These are phyloP conservation scores for Petroica traversi DNA, from an alignment of 2,113 vertebrate species.

Conservation along the genomic window DNA sequence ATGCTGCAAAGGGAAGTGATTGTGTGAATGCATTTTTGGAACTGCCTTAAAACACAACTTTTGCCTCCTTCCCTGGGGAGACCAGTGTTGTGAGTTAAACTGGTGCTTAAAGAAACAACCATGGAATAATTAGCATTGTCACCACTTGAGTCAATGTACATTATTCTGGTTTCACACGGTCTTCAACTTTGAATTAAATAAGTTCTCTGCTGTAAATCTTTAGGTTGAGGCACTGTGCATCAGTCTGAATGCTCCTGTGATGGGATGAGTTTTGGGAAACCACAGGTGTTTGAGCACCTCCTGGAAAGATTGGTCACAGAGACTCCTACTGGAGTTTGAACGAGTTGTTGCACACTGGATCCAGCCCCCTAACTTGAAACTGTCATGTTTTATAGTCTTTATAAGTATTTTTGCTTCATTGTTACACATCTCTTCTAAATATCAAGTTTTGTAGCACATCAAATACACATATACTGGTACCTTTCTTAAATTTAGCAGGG, in stretches of 20 bases:
- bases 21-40: neutral
- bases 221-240: neutral
- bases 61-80: neutral
- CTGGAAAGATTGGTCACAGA: neutral
- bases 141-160: neutral
- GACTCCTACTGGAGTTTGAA: neutral
- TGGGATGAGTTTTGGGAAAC: neutral
- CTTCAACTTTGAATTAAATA: neutral
- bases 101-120: neutral
- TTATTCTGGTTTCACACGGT: neutral
- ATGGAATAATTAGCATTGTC: neutral
- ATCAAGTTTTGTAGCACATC: neutral
- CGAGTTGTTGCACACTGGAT: neutral
- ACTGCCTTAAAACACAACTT: neutral
- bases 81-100: neutral
- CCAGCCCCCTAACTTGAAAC: neutral
- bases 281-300: neutral
- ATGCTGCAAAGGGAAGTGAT: neutral
- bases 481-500: neutral
- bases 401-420: neutral
- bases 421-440: neutral
- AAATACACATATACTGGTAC: neutral
- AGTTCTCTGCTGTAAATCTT: neutral
- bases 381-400: neutral
- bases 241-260: neutral